Evolutionary conservation across 2,888 invertebrate genomes (phyloP).

Genomic region (Scrobipalpa atriplicella): DNA sequence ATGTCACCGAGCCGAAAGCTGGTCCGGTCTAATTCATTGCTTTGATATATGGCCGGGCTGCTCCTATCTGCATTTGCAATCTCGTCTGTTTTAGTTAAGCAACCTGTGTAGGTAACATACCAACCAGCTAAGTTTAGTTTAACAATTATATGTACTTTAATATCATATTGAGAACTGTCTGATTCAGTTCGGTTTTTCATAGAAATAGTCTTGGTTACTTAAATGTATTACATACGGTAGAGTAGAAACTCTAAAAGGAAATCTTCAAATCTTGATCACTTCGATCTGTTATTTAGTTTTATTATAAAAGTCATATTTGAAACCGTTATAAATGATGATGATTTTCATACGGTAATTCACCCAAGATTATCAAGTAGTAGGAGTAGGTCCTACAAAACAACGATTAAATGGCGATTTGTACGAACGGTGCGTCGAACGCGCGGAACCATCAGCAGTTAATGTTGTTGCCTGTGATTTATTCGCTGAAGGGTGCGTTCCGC

Average conservation of each 20-base stretch:
- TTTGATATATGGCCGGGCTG: constrained; percentile 31
- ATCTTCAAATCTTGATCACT: too few relatives aligned
- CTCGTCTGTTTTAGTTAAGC: constrained; percentile 22
- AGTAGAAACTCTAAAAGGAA: too few relatives aligned
- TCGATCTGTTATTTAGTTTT: not conserved
- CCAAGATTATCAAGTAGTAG: constrained; percentile 6
- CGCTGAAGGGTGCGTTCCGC: constrained; percentile 50
- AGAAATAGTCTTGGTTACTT: too few relatives aligned
- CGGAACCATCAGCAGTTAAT: constrained; percentile 63
- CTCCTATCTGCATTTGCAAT: constrained; percentile 29
- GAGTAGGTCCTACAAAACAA: too few relatives aligned
- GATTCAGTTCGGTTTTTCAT: not conserved
- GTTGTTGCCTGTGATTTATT: constrained; percentile 67
- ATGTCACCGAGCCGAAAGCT: constrained; percentile 58
- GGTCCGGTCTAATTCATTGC: constrained; percentile 39
- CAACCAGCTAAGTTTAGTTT: not conserved
- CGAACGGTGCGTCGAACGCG: constrained; percentile 24
- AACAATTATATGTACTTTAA: not conserved
- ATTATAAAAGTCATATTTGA: too few relatives aligned
- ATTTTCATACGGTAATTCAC: not conserved
- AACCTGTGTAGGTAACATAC: not conserved
- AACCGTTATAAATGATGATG: too few relatives aligned
- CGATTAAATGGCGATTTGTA: constrained; percentile 28
- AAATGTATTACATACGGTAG: too few relatives aligned
- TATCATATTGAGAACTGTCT: not conserved